Evolutionary conservation across 2,797 vertebrate species (phyloP).

Genomic region (Hippocampus kuda): DNA sequence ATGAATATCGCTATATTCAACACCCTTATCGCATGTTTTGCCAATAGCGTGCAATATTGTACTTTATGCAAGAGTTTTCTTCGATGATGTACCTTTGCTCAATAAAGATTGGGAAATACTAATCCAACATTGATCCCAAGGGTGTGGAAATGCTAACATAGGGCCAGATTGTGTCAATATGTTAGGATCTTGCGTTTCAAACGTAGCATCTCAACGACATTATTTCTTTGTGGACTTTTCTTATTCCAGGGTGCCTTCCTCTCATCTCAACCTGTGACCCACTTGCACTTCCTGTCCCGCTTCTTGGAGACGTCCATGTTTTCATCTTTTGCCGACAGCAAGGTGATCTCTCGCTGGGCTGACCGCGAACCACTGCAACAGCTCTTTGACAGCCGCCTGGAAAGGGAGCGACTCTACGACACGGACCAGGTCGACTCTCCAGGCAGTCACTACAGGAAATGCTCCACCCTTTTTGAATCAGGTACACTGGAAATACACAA

Average conservation of each 20-base stretch:
- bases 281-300: slow-evolving; percentile 89
- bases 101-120: no score
- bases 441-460: slow-evolving; percentile 79
- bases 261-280: slow-evolving; percentile 83
- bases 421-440: slow-evolving; percentile 74
- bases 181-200: neutral
- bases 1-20: no score
- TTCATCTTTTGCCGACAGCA: slow-evolving; percentile 93
- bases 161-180: no score
- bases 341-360: slow-evolving; percentile 94
- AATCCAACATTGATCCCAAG: no score
- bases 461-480: slow-evolving; percentile 82
- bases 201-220: neutral
- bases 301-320: slow-evolving; percentile 99
- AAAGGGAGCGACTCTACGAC: slow-evolving; percentile 81
- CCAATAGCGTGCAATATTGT: no score
- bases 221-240: neutral
- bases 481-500: slow-evolving; percentile 58
- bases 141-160: no score
- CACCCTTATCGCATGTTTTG: no score
- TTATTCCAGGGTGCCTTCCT: slow-evolving; percentile 84
- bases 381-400: slow-evolving; percentile 88
- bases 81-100: no score
- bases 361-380: slow-evolving; percentile 86
- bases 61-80: no score